phyloP scores from a whole-genome alignment of 1,140 invertebrate genomes.

The Octopus sinensis region DNA sequence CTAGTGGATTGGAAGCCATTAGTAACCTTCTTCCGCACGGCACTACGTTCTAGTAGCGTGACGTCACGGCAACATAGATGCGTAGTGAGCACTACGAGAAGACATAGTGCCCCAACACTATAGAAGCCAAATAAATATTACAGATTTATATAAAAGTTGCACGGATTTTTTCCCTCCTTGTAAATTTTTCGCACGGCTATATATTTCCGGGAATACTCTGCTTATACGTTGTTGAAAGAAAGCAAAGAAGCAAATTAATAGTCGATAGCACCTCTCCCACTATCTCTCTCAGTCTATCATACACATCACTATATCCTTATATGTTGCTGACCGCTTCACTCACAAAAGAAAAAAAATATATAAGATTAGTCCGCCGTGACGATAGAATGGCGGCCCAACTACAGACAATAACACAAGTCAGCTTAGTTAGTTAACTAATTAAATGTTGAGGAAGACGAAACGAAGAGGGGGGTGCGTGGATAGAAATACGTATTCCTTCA shows the following conservation, averaged over 20 bases:
- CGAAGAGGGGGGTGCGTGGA: no score
- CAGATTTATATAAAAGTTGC: not conserved
- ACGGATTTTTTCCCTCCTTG: no score
- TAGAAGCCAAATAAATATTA: not conserved
- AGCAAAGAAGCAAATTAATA: constrained; percentile 1
- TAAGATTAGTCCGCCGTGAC: not conserved
- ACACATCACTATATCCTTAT: constrained; percentile 7
- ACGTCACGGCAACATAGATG: not conserved
- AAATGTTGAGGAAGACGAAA: no score
- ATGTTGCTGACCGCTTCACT: constrained; percentile 7
- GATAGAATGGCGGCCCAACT: not conserved
- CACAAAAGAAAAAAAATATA: not conserved
- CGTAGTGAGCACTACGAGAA: not conserved
- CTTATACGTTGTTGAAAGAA: not conserved
- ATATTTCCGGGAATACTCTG: not conserved
- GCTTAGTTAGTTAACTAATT: no score
- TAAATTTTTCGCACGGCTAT: no score
- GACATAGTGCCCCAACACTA: constrained; percentile 10
- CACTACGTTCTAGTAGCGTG: constrained; percentile 3
- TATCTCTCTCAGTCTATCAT: not conserved
- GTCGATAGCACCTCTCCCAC: not conserved
- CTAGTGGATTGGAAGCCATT: constrained; percentile 8
- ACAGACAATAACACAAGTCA: not conserved
- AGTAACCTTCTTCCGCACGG: constrained; percentile 9
- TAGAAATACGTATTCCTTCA: no score